Percentiles rank a stretch among this genome's conserved stretches.
Evolutionary conservation across 2,113 vertebrate genomes (phyloP).

Genomic region (Pachyramphus minor): DNA sequence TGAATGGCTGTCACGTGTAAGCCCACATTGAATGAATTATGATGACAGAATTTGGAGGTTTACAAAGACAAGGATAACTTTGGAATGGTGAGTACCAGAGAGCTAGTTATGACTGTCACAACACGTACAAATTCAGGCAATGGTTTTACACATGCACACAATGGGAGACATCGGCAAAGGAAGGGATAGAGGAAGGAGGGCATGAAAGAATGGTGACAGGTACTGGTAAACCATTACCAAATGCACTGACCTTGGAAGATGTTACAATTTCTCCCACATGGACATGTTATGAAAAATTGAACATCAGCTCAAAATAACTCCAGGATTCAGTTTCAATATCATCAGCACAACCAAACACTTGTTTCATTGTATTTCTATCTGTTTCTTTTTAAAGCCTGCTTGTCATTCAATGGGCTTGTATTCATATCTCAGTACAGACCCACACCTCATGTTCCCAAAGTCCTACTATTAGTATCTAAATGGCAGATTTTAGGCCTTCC

Average conservation of each 20-base stretch:
- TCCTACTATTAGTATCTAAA: background rate
- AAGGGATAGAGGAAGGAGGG: accelerated
- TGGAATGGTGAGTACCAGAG: background rate
- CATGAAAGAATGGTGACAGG: background rate
- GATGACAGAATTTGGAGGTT: background rate
- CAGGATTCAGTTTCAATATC: background rate
- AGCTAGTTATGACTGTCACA: background rate
- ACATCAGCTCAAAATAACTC: background rate
- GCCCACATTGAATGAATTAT: background rate
- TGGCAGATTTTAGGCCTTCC: background rate
- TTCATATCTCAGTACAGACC: background rate
- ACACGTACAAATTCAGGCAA: background rate
- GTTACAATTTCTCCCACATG: background rate
- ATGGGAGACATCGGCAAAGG: background rate
- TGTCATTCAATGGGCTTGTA: background rate
- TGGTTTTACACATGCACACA: background rate
- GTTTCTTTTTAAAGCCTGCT: background rate
- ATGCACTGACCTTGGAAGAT: background rate
- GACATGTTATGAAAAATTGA: background rate
- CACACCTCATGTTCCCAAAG: background rate
- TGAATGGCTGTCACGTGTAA: background rate
- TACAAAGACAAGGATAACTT: background rate
- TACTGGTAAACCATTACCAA: background rate
- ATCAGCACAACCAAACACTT: background rate
- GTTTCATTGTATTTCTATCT: background rate